These are phyloP conservation scores for Lithodes maja DNA, from an alignment of 2,888 invertebrate species.

Conservation along the genomic window DNA sequence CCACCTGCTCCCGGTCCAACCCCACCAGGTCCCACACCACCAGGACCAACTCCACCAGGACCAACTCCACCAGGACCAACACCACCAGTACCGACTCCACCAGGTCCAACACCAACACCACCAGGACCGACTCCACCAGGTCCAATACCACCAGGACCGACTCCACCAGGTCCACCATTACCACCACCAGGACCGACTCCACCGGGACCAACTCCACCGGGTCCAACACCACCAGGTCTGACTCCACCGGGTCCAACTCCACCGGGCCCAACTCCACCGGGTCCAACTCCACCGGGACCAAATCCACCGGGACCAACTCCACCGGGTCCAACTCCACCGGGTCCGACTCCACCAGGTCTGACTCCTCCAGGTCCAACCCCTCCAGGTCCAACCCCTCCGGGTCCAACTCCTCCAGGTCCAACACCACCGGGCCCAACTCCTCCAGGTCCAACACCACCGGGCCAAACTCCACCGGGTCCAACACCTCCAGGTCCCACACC, in stretches of 20 bases:
- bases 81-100: not conserved
- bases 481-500: slow-evolving; percentile 6
- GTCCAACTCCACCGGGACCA: not conserved
- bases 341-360: not conserved
- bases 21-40: not conserved
- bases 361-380: slow-evolving; percentile 11
- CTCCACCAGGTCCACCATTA: not conserved
- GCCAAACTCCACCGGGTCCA: not conserved
- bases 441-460: not conserved
- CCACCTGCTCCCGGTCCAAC: not conserved
- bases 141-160: not conserved
- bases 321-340: not conserved
- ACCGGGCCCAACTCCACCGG: not conserved
- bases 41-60: not conserved
- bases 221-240: not conserved
- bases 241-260: not conserved
- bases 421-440: not conserved
- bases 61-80: not conserved
- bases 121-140: not conserved
- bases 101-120: not conserved
- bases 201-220: not conserved
- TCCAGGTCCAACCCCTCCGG: not conserved
- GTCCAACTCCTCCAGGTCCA: not conserved
- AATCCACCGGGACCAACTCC: not conserved
- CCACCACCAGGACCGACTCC: not conserved